Conservation (phyloP, 2,797 vertebrate genomes). For the Cossypha niveicapilla region DNA sequence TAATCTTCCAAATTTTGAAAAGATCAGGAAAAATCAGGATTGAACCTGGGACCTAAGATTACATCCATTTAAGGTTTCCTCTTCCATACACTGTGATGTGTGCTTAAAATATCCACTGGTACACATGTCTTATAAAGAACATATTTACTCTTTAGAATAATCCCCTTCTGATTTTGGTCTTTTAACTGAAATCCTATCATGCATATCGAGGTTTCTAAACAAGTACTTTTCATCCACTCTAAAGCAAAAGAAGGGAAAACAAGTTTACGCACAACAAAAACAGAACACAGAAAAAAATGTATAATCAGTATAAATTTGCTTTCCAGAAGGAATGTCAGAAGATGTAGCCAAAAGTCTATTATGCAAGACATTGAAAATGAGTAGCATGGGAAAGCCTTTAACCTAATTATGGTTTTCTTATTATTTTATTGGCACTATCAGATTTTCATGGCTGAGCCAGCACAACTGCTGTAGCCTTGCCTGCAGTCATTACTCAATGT, state of each 20-base stretch:
- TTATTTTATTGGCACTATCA: slow-evolving; percentile 59
- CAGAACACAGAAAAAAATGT: background rate
- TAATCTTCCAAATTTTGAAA: background rate
- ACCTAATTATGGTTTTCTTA: slow-evolving; percentile 60
- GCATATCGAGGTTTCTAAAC: background rate
- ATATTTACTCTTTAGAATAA: slow-evolving; percentile 10
- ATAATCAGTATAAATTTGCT: background rate
- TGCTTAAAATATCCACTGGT: background rate
- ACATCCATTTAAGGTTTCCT: background rate
- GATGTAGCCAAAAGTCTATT: background rate
- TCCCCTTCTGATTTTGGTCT: background rate
- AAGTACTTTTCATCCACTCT: background rate
- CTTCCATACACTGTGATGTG: background rate
- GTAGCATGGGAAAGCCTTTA: slow-evolving; percentile 37
- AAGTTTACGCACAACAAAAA: background rate
- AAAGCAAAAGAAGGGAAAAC: background rate
- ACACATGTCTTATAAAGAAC: background rate
- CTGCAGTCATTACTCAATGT: slow-evolving; percentile 19
- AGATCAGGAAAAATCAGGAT: background rate
- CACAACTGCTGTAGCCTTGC: slow-evolving; percentile 30
- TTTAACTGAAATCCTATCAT: slow-evolving; percentile 18
- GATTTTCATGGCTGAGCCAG: slow-evolving; percentile 45
- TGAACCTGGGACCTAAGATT: background rate
- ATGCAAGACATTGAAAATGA: background rate
- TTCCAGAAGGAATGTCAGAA: background rate